Evolutionary conservation across 2,888 invertebrate species (phyloP), one percentile per base, ranked within the genome.

Genomic region (Cepaea hortensis): DNA sequence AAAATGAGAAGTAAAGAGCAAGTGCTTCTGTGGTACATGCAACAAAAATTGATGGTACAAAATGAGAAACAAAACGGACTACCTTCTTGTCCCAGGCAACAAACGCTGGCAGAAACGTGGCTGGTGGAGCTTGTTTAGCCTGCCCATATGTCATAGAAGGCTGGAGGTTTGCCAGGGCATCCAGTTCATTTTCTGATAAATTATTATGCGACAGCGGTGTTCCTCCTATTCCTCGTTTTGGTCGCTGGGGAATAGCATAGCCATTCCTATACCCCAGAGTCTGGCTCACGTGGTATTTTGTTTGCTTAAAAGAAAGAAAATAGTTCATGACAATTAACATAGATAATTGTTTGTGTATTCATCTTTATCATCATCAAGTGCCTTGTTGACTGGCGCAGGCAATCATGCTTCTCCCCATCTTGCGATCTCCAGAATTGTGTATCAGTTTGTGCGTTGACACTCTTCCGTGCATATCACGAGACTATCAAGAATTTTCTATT

Each of bases 71-170:
- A n/a, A n/a, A n/a, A n/a, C n/a, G n/a, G 55, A 3, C n/a, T 84
- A 94, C 94, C 94, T 94, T 95, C 89, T 95, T 95, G 89, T 95
- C 94, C 92, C 93, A 94, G 20, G 94, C 94, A 50, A 94, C 94
- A 91, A 94, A 94, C n/a, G 92, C 94, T 23, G 95, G 95, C 9
- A 94, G 91, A 91, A 94, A 95, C 77, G 93, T 93, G 87, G 93
- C 92, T 82, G 94, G 94, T 11, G 94, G 93, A 3, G 93, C 94
- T 86, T 94, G 94, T 89, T 93, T 94, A 3, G 94, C 93, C 87
- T 94, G 94, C 13, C 95, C 95, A 90, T 94, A 95, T 20, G 94
- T 94, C 73, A 94, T 90, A 23, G 94, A 93, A 65, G 94, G 94
- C 85, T 93, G 93, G 90, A 92, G 94, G 88, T 94, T 94, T 73